These are phyloP conservation scores for Cotesia glomerata DNA, from an alignment of 1,140 invertebrate species.

Conservation along the genomic window DNA sequence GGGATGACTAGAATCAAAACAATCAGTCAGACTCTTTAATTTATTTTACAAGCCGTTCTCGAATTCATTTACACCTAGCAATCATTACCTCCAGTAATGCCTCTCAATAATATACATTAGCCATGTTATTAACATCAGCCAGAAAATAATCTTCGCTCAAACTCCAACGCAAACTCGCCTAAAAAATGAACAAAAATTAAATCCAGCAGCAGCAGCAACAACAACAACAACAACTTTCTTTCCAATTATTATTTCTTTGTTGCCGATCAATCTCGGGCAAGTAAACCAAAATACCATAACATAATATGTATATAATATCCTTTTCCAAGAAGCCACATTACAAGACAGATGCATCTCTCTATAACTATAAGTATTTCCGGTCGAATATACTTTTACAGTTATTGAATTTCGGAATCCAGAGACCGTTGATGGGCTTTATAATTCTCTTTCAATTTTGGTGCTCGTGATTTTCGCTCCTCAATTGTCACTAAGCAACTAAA, in stretches of 20 bases:
- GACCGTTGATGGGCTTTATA: not conserved
- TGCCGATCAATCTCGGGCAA: no score
- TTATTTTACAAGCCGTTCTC: no score
- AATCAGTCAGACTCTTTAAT: no score
- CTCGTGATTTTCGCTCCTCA: not conserved
- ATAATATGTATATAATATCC: not conserved
- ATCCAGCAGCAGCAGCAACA: no score
- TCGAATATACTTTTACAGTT: not conserved
- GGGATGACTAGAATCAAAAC: no score
- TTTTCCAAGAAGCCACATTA: conserved; percentile 17
- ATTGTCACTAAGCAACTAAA: not conserved
- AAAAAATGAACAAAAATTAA: no score
- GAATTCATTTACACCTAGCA: no score
- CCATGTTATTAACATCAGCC: not conserved
- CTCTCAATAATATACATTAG: not conserved
- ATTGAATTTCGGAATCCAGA: no score
- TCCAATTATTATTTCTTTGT: no score
- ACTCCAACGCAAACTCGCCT: no score
- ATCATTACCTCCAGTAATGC: not conserved
- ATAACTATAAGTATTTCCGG: conserved; percentile 21
- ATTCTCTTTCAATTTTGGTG: not conserved
- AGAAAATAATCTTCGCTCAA: no score
- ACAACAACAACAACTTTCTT: no score
- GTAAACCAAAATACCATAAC: not conserved
- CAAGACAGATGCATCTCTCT: conserved; percentile 17